Evolutionary conservation across 1,140 invertebrate species (phyloP), one percentile per base, ranked within the genome.

Genomic region (Lepidurus arcticus): DNA sequence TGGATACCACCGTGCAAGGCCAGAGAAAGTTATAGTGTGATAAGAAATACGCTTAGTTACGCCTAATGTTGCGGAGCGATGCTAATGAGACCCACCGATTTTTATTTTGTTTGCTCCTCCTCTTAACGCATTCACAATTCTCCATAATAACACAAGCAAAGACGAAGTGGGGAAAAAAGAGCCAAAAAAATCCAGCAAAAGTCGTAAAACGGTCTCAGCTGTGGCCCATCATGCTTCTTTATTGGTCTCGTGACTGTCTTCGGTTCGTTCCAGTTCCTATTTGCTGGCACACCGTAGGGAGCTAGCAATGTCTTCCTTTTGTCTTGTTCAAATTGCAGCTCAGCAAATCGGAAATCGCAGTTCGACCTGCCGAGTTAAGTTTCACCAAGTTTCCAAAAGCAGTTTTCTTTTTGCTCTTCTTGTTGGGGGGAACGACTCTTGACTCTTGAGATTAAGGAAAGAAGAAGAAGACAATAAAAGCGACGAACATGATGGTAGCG

Each of bases 41-140:
- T 65, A 16, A 65, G 53, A 65, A 7, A 65, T 65, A 65, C 53
- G 21, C 21, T 65, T 65, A 65, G 53, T n/a, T 21, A 65, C n/a
- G 13, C 21, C 53, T 65, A 65, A 65, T 65, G 53, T 65, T 21
- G 53, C 53, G 53, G 53, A 65, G n/a, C 53, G 53, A 65, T 65
- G 53, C 53, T 65, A 65, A 65, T 65, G 8, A 65, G 53, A 65
- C 53, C 53, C 16, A 65, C 16, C 7, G 53, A 65, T 13, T 21
- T 21, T 21, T 65, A n/a, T 65, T 65, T 34, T 34, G 0, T 34
- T 4, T 34, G 34, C 34, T 34, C 34, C 34, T 34, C 34, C 34
- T 34, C 34, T 34, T 34, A 34, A 34, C 34, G 34, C 34, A 34
- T 34, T 3, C 34, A 34, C 34, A 4, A 34, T 34, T 1, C 34